Conservation (phyloP, 2,113 vertebrate genomes). For the Marmota flaviventris region DNA sequence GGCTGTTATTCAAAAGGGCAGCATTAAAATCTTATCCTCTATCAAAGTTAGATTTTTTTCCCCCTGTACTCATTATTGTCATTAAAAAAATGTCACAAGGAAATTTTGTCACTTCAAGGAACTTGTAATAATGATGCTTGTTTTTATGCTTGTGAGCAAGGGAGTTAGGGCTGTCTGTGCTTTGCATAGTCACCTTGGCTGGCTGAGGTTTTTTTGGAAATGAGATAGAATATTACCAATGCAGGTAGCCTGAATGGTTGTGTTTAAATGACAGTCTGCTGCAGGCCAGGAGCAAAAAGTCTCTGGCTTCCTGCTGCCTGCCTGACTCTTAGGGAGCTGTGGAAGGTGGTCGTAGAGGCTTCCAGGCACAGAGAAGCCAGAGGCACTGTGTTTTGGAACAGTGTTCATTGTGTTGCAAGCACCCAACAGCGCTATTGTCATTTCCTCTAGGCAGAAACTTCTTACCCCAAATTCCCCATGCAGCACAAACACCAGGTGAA, state of each 20-base stretch:
- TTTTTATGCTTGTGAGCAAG: background rate
- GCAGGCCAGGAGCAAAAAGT: fast-evolving
- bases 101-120: slow-evolving; percentile 32
- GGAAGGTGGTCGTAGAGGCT: background rate
- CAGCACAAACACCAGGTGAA: background rate
- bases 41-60: background rate
- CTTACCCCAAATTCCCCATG: background rate
- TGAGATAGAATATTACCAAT: background rate
- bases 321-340: fast-evolving
- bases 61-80: background rate
- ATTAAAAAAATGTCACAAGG: background rate
- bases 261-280: background rate
- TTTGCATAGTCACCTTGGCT: background rate
- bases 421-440: no score
- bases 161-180: background rate
- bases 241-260: background rate
- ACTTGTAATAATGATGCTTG: background rate
- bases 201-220: background rate
- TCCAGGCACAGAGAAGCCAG: background rate
- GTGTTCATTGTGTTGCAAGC: background rate
- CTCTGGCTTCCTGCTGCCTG: background rate
- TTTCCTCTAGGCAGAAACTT: background rate
- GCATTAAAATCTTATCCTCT: slow-evolving; percentile 1
- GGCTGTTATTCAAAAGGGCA: background rate
- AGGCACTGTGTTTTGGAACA: background rate